Conservation (phyloP, 1,140 invertebrate species). For the Aphelinus atriplicis region DNA sequence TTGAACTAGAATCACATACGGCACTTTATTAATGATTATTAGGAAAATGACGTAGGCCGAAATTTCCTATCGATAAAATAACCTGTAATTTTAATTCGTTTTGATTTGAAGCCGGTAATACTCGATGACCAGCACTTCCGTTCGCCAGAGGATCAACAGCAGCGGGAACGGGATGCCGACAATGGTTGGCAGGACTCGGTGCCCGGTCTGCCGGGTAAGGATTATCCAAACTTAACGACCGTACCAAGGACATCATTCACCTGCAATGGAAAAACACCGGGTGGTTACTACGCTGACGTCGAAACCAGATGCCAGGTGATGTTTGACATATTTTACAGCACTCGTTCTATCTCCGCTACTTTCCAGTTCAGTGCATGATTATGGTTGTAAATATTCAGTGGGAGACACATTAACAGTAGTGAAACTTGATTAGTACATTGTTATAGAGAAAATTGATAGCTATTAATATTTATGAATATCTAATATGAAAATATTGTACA, state of each 20-base stretch:
- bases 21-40: no score
- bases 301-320: conserved; percentile 66
- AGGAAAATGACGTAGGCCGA: no score
- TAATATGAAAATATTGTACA: conserved; percentile 42
- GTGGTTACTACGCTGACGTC: conserved; percentile 72
- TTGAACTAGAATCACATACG: no score
- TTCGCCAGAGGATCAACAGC: not conserved
- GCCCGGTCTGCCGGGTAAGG: conserved; percentile 66
- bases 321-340: conserved; percentile 5
- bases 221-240: conserved; percentile 66
- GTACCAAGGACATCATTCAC: conserved; percentile 71
- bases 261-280: conserved; percentile 69
- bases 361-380: not conserved
- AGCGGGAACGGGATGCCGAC: not conserved
- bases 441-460: conserved; percentile 3
- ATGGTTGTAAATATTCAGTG: not conserved
- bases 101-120: conserved; percentile 11
- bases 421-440: not conserved
- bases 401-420: no score
- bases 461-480: not conserved
- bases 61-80: no score
- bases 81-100: not conserved
- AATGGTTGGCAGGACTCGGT: conserved; percentile 58
- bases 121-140: conserved; percentile 23
- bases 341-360: not conserved